Base-by-base conservation (phyloP, 1,140 invertebrate species). In the Drosophila grimshawi region DNA sequence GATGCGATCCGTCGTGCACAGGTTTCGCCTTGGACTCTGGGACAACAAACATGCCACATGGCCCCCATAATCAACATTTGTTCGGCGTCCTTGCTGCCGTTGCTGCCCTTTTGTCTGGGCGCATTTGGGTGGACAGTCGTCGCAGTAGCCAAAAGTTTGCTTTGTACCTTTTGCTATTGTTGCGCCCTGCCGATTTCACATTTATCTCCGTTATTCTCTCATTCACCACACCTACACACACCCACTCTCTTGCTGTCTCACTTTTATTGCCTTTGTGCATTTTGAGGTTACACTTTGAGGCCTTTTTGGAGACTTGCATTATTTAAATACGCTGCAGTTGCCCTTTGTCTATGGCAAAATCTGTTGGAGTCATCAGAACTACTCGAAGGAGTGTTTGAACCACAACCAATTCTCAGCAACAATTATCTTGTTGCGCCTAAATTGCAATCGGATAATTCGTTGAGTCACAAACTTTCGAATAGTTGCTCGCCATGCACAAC, bases 391-490 rank as follows among this genome's bases (percentile, higher is more conserved):
- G 72, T 66, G 65, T 30, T 62, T 32, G 43, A 41, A 27, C 55
- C 74, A 61, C 62, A 72, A 72, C 72, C 72, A 76, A 76, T 73
- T 76, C 41, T 69, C 4, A 46, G 49, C 45, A 63, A 76, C 78
- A 81, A 86, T 86, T 78, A 66, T 59, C 64, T 67, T 68, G 66
- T 67, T 71, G 55, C 41, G 79, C 82, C 85, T 69, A 89, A 89
- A 80, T 88, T 85, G 78, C 85, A 89, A 88, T 88, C 80, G 80
- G 65, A 76, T 88, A 88, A 88, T 88, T 88, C 80, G 80, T 89
- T 78, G 80, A 78, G 78, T 79, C 83, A 49, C 72, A 73, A 76
- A 86, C 78, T 73, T 77, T 83, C 61, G 55, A 55, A 78, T 74
- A 51, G 63, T 80, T 77, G 0, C 51, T 1, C 32, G 2, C 4